Evolutionary conservation across 92 coral and sea anemone genomes (phyloP).

Genomic region (Actinostola sp.): DNA sequence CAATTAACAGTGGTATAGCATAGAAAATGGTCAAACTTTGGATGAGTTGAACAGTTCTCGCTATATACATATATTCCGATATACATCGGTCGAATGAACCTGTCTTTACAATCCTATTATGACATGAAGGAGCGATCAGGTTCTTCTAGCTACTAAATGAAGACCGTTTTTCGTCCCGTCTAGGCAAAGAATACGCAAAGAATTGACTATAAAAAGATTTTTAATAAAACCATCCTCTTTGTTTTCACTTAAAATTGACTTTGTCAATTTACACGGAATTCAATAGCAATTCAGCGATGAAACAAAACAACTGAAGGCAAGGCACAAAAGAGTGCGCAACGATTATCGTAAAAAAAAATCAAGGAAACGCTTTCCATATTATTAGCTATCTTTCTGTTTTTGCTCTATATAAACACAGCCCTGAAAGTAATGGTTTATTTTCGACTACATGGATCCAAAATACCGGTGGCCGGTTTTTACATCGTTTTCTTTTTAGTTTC

Average conservation of each 20-base stretch:
- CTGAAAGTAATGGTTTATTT: too few species aligned
- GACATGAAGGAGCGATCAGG: too few species aligned
- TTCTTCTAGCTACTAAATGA: not conserved
- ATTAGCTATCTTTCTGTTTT: too few species aligned
- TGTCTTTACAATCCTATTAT: too few species aligned
- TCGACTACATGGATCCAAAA: too few species aligned
- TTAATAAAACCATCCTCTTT: constrained; percentile 16
- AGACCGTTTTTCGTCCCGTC: constrained; percentile 7
- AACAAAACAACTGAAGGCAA: constrained; percentile 1
- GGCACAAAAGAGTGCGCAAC: not conserved
- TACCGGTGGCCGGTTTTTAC: too few species aligned
- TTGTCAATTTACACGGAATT: constrained; percentile 7
- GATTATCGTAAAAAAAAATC: not conserved
- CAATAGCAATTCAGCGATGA: constrained; percentile 11
- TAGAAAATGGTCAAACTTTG: not conserved
- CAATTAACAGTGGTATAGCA: not conserved
- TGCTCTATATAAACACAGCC: not conserved
- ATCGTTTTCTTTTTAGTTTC: too few species aligned
- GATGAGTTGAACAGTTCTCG: not conserved
- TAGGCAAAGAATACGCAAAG: not conserved
- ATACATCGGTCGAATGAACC: too few species aligned
- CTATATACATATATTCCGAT: not conserved
- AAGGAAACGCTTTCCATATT: not conserved
- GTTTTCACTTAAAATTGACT: constrained; percentile 23
- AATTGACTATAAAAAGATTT: constrained; percentile 4